A percentile compares a stretch with the other conserved stretches of the same genome.
These are phyloP conservation scores for Rhyzopertha dominica DNA, from an alignment of 1,140 invertebrate genomes.

Conservation along the genomic window DNA sequence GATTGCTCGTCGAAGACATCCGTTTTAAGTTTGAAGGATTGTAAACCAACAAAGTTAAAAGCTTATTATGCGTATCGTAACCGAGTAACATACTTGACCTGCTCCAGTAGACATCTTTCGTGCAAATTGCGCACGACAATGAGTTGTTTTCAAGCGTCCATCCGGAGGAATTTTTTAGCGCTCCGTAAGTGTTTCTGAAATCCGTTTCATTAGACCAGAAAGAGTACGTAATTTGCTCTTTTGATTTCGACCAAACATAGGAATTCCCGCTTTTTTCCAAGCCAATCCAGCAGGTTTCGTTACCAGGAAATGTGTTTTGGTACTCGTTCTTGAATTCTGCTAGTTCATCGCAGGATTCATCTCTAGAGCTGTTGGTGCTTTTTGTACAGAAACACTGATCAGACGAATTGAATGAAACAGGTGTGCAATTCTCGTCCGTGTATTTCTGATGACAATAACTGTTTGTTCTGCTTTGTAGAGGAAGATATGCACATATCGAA, in stretches of 20 bases:
- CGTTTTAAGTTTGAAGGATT: conserved; percentile 2
- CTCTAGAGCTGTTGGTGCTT: background rate
- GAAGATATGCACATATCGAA: conserved; percentile 4
- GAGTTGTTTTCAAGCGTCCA: too few species aligned
- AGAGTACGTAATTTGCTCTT: conserved; percentile 10
- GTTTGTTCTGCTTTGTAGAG: too few species aligned
- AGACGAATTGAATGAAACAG: too few species aligned
- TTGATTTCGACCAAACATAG: conserved; percentile 14
- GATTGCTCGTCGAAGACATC: background rate
- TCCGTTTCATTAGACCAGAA: conserved; percentile 9
- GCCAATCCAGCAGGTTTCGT: conserved; percentile 4
- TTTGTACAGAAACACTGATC: conserved; percentile 7
- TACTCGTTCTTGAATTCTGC: conserved; percentile 8
- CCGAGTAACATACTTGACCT: too few species aligned
- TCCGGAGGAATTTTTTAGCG: too few species aligned
- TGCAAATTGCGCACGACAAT: too few species aligned
- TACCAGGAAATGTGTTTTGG: conserved; percentile 5
- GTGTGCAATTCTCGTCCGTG: too few species aligned
- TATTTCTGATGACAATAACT: too few species aligned
- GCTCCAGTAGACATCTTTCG: too few species aligned
- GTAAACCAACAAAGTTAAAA: background rate
- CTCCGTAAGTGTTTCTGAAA: conserved; percentile 13
- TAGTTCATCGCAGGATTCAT: conserved; percentile 1
- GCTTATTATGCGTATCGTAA: conserved; percentile 1
- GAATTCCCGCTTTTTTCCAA: background rate